Evolutionary conservation across 2,797 vertebrate species (phyloP).

Genomic region (Siniperca undulata): DNA sequence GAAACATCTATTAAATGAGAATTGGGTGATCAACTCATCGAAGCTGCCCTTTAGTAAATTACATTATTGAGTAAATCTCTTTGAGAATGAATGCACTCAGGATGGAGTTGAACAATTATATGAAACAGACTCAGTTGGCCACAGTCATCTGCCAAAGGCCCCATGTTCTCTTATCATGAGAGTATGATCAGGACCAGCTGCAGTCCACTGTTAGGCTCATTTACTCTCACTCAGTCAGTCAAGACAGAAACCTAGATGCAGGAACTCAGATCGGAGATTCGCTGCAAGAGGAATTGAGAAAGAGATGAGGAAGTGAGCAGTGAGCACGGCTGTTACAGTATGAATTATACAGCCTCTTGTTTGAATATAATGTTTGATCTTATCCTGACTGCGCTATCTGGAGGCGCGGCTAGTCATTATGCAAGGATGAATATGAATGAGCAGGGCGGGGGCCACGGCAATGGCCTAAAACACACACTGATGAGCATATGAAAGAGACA

Average conservation of each 20-base stretch:
- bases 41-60: constrained; percentile 59
- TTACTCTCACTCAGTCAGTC: background rate
- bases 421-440: constrained; percentile 81
- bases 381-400: constrained; percentile 65
- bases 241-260: constrained; percentile 37
- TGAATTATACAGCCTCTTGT: constrained; percentile 78
- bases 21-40: constrained; percentile 43
- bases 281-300: constrained; percentile 47
- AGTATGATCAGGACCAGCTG: constrained; percentile 50
- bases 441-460: constrained; percentile 69
- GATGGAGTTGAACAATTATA: constrained; percentile 34
- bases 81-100: constrained; percentile 29
- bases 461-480: constrained; percentile 72
- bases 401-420: constrained; percentile 79
- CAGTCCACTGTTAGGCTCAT: constrained; percentile 2
- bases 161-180: constrained; percentile 45
- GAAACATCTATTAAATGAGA: constrained; percentile 25
- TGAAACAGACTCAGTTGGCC: constrained; percentile 43
- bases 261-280: constrained; percentile 27
- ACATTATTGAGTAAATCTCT: constrained; percentile 41
- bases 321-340: constrained; percentile 43
- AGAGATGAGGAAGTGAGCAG: constrained; percentile 56
- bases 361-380: constrained; percentile 81
- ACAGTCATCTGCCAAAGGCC: constrained; percentile 50
- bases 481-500: constrained; percentile 77